A percentile compares a stretch with the other conserved stretches of the same genome.
Conservation (phyloP, 2,113 vertebrate species). For the Ceratotherium simum region DNA sequence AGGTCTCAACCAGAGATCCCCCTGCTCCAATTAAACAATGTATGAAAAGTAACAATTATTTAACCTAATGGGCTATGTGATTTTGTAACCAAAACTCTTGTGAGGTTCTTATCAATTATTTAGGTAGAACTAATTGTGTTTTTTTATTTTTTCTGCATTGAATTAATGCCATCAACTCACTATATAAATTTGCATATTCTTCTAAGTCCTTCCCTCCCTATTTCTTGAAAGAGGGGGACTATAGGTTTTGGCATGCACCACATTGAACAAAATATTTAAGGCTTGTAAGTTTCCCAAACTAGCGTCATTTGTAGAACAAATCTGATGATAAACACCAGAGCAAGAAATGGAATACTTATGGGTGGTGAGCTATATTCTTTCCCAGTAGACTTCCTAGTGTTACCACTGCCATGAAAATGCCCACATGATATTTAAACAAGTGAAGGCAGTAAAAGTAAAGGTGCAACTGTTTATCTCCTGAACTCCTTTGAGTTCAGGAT, state of each 20-base stretch:
- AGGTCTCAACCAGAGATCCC: not conserved
- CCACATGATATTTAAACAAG: not conserved
- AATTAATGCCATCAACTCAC: not conserved
- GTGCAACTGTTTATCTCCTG: not conserved
- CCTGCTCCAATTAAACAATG: not conserved
- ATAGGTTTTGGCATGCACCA: not conserved
- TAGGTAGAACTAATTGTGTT: not conserved
- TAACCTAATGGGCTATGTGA: not conserved
- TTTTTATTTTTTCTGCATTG: not conserved
- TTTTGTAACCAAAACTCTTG: not conserved
- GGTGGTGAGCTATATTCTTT: not conserved
- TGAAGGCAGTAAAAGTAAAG: constrained; percentile 12
- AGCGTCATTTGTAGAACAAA: constrained; percentile 26
- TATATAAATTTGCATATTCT: not conserved
- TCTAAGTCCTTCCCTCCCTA: not conserved
- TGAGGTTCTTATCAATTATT: not conserved
- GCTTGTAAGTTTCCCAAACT: not conserved
- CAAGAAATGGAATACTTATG: not conserved
- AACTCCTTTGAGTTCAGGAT: not conserved
- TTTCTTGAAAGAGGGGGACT: not conserved
- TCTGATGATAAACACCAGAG: not conserved
- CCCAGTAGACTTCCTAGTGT: not conserved
- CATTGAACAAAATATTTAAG: not conserved
- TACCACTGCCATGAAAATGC: not conserved
- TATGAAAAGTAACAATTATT: not conserved